These are phyloP conservation scores for Synaphobranchus kaupii DNA, from an alignment of 2,797 vertebrate genomes.

Conservation along the genomic window DNA sequence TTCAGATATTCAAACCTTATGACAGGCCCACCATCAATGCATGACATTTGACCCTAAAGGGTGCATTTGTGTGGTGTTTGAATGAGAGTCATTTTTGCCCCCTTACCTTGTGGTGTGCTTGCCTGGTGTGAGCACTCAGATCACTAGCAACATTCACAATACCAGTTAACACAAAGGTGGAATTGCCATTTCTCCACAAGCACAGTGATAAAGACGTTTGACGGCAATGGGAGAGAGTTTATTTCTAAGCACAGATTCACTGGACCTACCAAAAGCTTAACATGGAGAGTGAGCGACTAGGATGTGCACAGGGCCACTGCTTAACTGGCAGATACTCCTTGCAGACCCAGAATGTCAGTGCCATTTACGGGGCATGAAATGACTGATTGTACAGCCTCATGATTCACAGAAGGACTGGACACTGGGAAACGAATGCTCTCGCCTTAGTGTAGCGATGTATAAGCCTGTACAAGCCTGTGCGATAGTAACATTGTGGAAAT, in stretches of 20 bases:
- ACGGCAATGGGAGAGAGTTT: neutral
- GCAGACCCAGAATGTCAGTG: neutral
- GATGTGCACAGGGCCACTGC: neutral
- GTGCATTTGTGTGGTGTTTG: neutral
- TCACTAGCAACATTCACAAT: constrained; percentile 58
- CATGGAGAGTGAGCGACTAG: constrained; percentile 27
- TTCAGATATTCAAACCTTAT: neutral
- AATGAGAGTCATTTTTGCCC: constrained; percentile 7
- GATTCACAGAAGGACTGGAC: neutral
- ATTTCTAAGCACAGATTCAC: constrained; percentile 50
- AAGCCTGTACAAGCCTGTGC: constrained; percentile 19
- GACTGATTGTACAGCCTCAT: constrained; percentile 2
- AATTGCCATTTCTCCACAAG: constrained; percentile 58
- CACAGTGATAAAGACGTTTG: neutral
- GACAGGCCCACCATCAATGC: constrained; percentile 6
- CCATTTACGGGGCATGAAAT: neutral
- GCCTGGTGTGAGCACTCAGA: constrained; percentile 48
- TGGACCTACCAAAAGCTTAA: constrained; percentile 42
- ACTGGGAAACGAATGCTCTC: constrained; percentile 7
- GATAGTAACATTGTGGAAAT: neutral
- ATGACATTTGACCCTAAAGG: neutral
- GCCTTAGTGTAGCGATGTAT: neutral
- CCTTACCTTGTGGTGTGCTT: constrained; percentile 40
- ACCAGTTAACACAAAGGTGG: constrained; percentile 54
- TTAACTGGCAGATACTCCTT: neutral